Evolutionary conservation across 2,797 vertebrate genomes (phyloP), one percentile per base, ranked within the genome.

Genomic region (Psittacula derbiana): DNA sequence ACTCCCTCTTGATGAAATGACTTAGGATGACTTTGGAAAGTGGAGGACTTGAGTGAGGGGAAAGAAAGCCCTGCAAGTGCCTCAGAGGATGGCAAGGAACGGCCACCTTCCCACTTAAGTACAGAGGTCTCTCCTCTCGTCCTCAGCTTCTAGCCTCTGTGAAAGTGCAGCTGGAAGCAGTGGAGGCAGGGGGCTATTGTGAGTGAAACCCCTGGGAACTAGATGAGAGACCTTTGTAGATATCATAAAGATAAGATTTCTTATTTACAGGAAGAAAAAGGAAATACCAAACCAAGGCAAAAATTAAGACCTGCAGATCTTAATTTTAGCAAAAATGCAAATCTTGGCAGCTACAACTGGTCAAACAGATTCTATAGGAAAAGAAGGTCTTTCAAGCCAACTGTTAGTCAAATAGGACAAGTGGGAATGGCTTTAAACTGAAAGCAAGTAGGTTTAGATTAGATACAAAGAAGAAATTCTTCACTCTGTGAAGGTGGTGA

Each of bases 171-270:
- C 31, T 0, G 0, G 49, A 72, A 65, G n/a, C 14, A 75, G 64
- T 0, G 1, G 40, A 36, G 16, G 16, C 7, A 71, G 0, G 0
- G 12, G 21, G 5, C 38, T 79, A 20, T 1, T 30, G 33, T 27
- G 33, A 41, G n/a, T 36, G 38, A 86, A 65, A 60, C 25, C 12
- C 10, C 46, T 16, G 17, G n/a, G 73, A 93, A 72, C 11, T 10
- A 60, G 11, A 33, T n/a, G 60, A 27, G 11, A 73, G 24, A 41
- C 31, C 17, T 70, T 67, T 27, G 49, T 40, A 62, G 24, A 12
- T 67, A 33, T 41, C 44, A 30, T 18, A 38, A 71, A 82, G 76
- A 74, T 6, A 80, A 15, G 30, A 72, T 84, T 78, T 80, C 60
- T 78, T 67, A 67, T 40, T 62, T 82, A 53, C 10, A 44, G 20